Evolutionary conservation across 2,888 invertebrate genomes (phyloP), one percentile per base, ranked within the genome.

Genomic region (Zele albiditarsus): DNA sequence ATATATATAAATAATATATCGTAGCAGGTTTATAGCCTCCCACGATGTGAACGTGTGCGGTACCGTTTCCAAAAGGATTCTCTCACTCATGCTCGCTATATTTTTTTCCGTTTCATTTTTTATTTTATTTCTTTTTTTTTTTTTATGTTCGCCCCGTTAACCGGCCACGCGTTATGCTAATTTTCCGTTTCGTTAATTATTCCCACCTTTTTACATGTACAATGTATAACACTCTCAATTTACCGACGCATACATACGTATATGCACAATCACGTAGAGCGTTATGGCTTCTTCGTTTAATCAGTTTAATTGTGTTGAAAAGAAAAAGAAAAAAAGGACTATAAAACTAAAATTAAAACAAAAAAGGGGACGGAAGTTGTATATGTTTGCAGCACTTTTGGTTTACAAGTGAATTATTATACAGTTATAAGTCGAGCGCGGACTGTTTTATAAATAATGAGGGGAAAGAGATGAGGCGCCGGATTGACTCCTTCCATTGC

Each of bases 141-240:
- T 65, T 53, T 53, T 20, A 53, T 65, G 28, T 38, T 75, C 73
- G 71, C 71, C 60, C 79, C 77, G 77, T 80, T 77, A 75, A 74
- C 71, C 77, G 70, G 62, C 70, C 76, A 69, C 76, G 74, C 73
- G 73, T 76, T 76, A 79, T 79, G 79, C 78, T 77, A 77, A 77
- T 79, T 72, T 33, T 57, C 42, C 77, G 74, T 78, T 79, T 79
- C 78, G 72, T 79, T 77, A 79, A 80, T 80, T 80, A 78, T 80
- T 77, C 67, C 73, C 68, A 74, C 49, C 75, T 71, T 60, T 58
- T 16, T 62, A 20, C 5, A 4, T 4, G 31, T 38, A 38, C 63
- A 33, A 63, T 53, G 28, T 28, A 63, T 31, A 31, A 65, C 42
- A 20, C 16, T 28, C 23, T 46, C 38, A 42, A 38, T 60, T 23